A percentile compares a stretch with the other conserved stretches of the same genome.
phyloP scores from a whole-genome alignment of 2,113 vertebrate genomes.

The Pelvicachromis taeniatus region DNA sequence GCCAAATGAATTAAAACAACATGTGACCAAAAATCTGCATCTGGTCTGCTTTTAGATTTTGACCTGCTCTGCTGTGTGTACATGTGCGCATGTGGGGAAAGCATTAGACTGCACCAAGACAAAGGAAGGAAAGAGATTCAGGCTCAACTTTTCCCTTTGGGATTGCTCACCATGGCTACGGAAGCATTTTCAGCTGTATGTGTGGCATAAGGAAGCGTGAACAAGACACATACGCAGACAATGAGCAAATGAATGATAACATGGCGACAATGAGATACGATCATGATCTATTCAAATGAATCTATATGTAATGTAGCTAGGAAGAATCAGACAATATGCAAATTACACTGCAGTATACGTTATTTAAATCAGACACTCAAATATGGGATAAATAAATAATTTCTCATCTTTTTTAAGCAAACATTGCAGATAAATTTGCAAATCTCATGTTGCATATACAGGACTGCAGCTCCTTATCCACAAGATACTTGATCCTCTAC shows the following conservation, averaged over 20 bases:
- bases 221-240: not conserved
- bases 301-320: not conserved
- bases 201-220: slow-evolving; percentile 24
- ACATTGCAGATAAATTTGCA: not conserved
- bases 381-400: not conserved
- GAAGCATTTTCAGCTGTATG: slow-evolving; percentile 47
- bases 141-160: slow-evolving; percentile 63
- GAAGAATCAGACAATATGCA: not conserved
- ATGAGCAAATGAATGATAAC: not conserved
- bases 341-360: not conserved
- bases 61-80: not conserved
- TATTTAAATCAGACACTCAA: not conserved
- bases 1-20: slow-evolving; percentile 1
- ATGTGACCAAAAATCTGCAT: not conserved
- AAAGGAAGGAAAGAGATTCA: slow-evolving; percentile 36
- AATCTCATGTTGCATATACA: not conserved
- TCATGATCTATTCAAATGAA: not conserved
- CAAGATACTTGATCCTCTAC: slow-evolving; percentile 36
- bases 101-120: slow-evolving; percentile 31
- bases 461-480: not conserved
- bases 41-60: not conserved
- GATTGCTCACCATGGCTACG: slow-evolving; percentile 69
- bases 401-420: not conserved
- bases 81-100: not conserved
- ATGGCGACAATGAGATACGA: not conserved